Evolutionary conservation across 2,797 vertebrate species (phyloP).

Genomic region (Phataginus tetradactyla): DNA sequence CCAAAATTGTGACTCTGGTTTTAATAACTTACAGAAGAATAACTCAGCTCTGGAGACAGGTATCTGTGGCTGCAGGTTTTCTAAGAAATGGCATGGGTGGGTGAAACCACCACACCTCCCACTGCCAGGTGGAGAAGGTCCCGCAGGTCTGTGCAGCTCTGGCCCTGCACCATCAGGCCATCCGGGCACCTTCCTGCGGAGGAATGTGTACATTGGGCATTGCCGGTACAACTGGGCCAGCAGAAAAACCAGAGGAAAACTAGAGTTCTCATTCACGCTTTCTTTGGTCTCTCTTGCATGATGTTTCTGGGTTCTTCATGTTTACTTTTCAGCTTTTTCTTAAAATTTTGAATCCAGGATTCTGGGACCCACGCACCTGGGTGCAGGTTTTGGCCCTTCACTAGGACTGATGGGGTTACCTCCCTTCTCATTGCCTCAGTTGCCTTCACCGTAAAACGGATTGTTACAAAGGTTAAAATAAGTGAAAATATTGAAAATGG

Average conservation of each 20-base stretch:
- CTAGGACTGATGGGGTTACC: too few species aligned
- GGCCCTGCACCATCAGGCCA: too few species aligned
- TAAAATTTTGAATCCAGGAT: not conserved
- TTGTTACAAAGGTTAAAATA: not conserved
- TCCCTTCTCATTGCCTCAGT: not conserved
- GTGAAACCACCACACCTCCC: fast-evolving
- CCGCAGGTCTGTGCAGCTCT: not conserved
- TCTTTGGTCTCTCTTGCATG: not conserved
- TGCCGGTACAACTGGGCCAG: too few species aligned
- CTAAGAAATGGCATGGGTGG: not conserved
- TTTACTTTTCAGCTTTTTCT: not conserved
- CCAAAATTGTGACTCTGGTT: not conserved
- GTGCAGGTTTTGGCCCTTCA: not conserved
- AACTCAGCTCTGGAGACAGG: not conserved
- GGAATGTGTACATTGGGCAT: fast-evolving
- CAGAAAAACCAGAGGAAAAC: not conserved
- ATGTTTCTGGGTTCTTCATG: not conserved
- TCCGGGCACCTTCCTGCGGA: fast-evolving
- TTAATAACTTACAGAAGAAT: not conserved
- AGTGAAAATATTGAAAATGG: not conserved
- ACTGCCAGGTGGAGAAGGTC: not conserved
- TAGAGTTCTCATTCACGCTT: not conserved
- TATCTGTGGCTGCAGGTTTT: not conserved
- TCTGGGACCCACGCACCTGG: not conserved
- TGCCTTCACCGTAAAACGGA: not conserved